phyloP scores from a whole-genome alignment of 92 coral and sea anemone species.

The Siderastrea radians region DNA sequence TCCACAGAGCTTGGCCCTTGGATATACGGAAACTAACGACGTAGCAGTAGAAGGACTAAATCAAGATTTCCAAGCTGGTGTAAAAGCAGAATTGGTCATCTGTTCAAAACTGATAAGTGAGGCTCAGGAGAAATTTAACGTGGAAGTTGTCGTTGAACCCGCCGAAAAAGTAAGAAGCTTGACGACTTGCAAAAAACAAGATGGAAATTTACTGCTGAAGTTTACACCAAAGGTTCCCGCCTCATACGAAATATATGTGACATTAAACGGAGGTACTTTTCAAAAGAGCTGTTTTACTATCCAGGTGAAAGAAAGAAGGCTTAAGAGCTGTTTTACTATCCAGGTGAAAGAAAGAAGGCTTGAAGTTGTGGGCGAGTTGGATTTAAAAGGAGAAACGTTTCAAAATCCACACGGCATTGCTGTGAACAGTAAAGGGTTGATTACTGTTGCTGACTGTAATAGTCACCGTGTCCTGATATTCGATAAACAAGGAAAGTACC shows the following conservation, averaged over 20 bases:
- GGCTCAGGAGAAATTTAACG: not conserved
- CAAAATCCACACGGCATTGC: not conserved
- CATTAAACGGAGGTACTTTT: not conserved
- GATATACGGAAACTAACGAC: not conserved
- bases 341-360: not conserved
- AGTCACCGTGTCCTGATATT: not conserved
- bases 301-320: not conserved
- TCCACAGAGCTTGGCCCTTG: not conserved
- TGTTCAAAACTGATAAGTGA: not conserved
- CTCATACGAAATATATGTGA: not conserved
- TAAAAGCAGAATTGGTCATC: not conserved
- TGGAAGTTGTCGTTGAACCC: not conserved
- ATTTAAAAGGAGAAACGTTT: no score
- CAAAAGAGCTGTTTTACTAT: not conserved
- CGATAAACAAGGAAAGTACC: no score
- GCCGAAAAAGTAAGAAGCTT: not conserved
- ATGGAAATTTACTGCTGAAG: not conserved
- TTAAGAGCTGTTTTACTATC: not conserved
- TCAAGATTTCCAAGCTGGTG: not conserved
- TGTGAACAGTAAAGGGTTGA: not conserved
- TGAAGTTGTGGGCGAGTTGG: not conserved
- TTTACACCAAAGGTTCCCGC: not conserved
- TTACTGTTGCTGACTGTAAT: not conserved
- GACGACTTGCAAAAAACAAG: not conserved
- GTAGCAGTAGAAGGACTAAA: not conserved